A percentile compares a stretch with the other conserved stretches of the same genome.
Conservation (phyloP, 2,113 vertebrate species). For the Eira barbara region DNA sequence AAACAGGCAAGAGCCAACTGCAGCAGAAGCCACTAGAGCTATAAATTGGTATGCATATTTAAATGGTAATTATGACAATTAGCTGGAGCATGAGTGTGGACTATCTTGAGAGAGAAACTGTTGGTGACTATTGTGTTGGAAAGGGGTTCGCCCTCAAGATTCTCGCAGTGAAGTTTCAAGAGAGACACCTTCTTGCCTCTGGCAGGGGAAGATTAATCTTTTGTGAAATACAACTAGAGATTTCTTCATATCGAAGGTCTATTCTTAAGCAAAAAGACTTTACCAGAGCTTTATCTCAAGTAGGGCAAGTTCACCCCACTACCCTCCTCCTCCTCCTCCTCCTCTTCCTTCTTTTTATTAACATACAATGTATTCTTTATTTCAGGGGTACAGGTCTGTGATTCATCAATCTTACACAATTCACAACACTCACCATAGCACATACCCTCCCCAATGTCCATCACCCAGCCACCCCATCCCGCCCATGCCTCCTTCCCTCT, state of each 20-base stretch:
- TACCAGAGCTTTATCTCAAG: not conserved
- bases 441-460: too few relatives aligned
- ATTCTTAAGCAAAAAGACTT: not conserved
- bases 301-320: not conserved
- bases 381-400: too few relatives aligned
- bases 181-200: not conserved
- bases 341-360: too few relatives aligned
- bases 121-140: not conserved
- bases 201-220: not conserved
- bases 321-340: too few relatives aligned
- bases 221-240: not conserved
- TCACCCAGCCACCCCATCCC: too few relatives aligned
- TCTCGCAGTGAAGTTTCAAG: not conserved
- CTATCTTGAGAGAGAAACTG: not conserved
- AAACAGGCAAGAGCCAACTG: not conserved
- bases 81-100: not conserved
- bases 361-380: too few relatives aligned
- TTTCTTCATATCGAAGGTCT: not conserved
- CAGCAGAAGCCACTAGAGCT: not conserved
- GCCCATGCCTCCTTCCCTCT: too few relatives aligned
- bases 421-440: too few relatives aligned
- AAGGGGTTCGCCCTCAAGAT: not conserved
- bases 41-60: not conserved
- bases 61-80: not conserved
- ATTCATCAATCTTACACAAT: too few relatives aligned